Evolutionary conservation across 1,140 invertebrate genomes (phyloP), one percentile per base, ranked within the genome.

Genomic region (Pomacea maculata): DNA sequence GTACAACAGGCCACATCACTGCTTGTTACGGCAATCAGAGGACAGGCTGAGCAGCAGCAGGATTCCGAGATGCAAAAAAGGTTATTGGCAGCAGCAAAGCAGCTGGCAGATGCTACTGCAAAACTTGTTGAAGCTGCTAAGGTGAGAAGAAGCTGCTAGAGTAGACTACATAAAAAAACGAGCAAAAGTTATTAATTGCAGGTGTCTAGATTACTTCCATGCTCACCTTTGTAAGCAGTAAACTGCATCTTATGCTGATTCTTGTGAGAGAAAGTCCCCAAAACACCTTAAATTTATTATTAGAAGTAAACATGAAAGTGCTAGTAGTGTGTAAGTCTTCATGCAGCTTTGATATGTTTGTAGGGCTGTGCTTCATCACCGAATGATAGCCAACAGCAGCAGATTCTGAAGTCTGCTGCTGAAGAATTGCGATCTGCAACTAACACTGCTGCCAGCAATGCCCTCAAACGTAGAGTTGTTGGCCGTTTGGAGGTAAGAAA

Each of bases 111-210:
- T 92, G 98, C 98, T 12, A 99, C 98, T 0, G 95, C 97, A 0
- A 94, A 95, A 83, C 96, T 99, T 95, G 97, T 99, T 5, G 98
- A 99, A 91, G 98, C 98, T 4, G 98, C 98, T 0, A 94, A 99
- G 82, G 92, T 92, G 82, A 72, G 70, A 57, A 61, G 1, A n/a
- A 10, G 9, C 21, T 9, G 21, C 14, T 29, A n/a, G 17, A 29
- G n/a, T 12, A 21, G n/a, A 11, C 5, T 25, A 6, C 71, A 57
- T 73, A 14, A 34, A 11, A 34, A 11, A 63, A 14, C 14, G 29
- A 75, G 12, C 21, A 14, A 52, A 54, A 17, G 29, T 25, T 57
- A 54, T 4, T 76, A 6, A 76, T 76, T n/a, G 12, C 4, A 76
- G 10, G 3, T 78, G 55, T 25, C 25, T 64, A 11, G 55, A 1